Base-by-base conservation (phyloP, 37 sponge, comb jelly and placozoan species). In the Amphimedon queenslandica region DNA sequence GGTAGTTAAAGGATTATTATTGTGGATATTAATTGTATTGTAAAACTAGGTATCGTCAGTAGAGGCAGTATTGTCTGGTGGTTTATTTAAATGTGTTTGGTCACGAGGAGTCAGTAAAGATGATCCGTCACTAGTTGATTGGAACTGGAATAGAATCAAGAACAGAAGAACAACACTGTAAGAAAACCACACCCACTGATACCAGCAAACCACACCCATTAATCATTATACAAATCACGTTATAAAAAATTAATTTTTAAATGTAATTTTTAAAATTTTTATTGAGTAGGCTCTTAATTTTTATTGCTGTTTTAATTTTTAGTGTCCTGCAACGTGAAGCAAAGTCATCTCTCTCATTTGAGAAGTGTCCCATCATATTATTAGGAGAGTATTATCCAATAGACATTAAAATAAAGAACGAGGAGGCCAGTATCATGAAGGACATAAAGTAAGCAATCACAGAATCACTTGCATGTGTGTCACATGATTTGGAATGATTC, bases 341-440 rank as follows among this genome's bases (percentile, higher is more conserved):
- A 1, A n/a, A 11, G 20, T 16, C 80, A 2, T 31, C 28, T 13
- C 37, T 80, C 25, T 35, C 66, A 20, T 40, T 81, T 20, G 23
- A 63, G 20, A 74, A 81, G 53, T 21, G 31, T 4, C 64, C 72
- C 32, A 79, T 79, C 1, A 67, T 64, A 32, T 58, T 85, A 11
- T 66, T 71, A 10, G 57, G 51, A 0, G 85, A 85, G 68, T 74
- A 78, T 65, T 78, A 78, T 56, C 55, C 63, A 1, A 34, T 78
- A 34, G 4, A 37, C 0, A 63, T 85, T 42, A 25, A 25, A 34
- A 29, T 85, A 21, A 10, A 4, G 4, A 85, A 78, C 61, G 27
- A 55, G n/a, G 85, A 85, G 31, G 57, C 4, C 20, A 31, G 33
- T 0, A 39, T 66, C 1, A 78, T 85, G 5, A 64, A 35, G 2